Base-by-base conservation (phyloP, 2,797 vertebrate genomes). In the Enteromius treurensis region DNA sequence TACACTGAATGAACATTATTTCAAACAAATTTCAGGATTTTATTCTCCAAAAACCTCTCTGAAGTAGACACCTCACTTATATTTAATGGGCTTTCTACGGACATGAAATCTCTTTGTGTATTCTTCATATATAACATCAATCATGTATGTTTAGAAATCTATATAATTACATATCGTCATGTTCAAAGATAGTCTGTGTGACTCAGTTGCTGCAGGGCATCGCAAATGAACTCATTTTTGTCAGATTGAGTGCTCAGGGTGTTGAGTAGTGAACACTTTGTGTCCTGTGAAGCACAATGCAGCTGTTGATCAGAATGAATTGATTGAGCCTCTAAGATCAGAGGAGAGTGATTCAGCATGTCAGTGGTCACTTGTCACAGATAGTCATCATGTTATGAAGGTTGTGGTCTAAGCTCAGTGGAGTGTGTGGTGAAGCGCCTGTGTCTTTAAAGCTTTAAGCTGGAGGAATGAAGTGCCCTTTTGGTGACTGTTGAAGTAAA, bases 391-490 rank as follows among this genome's bases (percentile, higher is more conserved):
- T 64, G 60, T 10, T 19, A 23, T 26, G 47, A 71, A 47, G 55
- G 15, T 23, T 53, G 47, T 32, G 40, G 68, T n/a, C 73, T 7
- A 73, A 11, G 65, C 65, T 81, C 26, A 34, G 42, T 55, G 47
- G 1, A 68, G 73, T 26, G 40, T 40, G 5, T n/a, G n/a, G 60
- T 2, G 53, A 40, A 40, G 14, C 11, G 9, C 3, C 32, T 74
- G 29, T 23, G 60, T 53, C 45, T 82, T 42, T 81, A 64, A 65
- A 68, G 64, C 23, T 67, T 29, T 53, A 40, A 75, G 32, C 58
- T 82, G 60, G 58, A 76, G 73, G 62, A 68, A n/a, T 76, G 34
- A 53, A 67, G n/a, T 67, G 21, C 21, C 60, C 71, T 82, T 82
- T 67, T 74, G 15, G 9, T 82, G 71, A 53, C 26, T 82, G 80